Evolutionary conservation across 2,888 invertebrate genomes (phyloP).

Genomic region (Cotesia congregata): DNA sequence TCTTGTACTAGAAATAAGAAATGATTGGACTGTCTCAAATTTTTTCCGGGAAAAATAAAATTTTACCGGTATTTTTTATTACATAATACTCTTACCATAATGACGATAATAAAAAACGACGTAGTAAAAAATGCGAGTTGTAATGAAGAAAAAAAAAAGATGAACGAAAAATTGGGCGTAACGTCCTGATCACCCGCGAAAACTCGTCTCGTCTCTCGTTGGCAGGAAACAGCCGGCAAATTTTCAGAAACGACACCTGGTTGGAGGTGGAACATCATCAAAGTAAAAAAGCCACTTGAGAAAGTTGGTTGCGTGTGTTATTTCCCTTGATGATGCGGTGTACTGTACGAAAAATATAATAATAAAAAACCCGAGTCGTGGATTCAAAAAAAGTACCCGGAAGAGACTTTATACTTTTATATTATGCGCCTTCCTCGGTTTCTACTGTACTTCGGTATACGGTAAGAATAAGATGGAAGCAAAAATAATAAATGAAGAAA

Average conservation of each 20-base stretch:
- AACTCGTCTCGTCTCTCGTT: neutral
- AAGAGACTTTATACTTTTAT: neutral
- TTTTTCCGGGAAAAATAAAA: neutral
- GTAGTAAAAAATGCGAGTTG: neutral
- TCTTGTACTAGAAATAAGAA: neutral
- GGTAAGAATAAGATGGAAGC: neutral
- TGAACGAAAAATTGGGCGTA: constrained; percentile 3
- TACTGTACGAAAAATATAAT: neutral
- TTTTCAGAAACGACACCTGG: constrained; percentile 60
- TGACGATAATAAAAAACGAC: neutral
- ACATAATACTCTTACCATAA: neutral
- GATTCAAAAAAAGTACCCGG: constrained; percentile 1
- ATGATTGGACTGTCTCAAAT: neutral
- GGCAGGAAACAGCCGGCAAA: constrained; percentile 55
- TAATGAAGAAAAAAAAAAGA: constrained; percentile 4
- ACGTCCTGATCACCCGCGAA: neutral
- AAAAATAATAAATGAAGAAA: neutral
- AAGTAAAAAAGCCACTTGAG: constrained; percentile 8
- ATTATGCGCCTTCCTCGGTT: neutral
- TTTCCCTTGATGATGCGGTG: constrained; percentile 1
- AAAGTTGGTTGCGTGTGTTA: constrained; percentile 10
- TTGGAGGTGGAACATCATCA: constrained; percentile 30
- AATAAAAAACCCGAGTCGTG: neutral
- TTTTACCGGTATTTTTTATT: neutral
- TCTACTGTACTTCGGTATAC: too few relatives aligned